Evolutionary conservation across 2,113 vertebrate genomes (phyloP), one percentile per base, ranked within the genome.

Genomic region (Petaurus breviceps): DNA sequence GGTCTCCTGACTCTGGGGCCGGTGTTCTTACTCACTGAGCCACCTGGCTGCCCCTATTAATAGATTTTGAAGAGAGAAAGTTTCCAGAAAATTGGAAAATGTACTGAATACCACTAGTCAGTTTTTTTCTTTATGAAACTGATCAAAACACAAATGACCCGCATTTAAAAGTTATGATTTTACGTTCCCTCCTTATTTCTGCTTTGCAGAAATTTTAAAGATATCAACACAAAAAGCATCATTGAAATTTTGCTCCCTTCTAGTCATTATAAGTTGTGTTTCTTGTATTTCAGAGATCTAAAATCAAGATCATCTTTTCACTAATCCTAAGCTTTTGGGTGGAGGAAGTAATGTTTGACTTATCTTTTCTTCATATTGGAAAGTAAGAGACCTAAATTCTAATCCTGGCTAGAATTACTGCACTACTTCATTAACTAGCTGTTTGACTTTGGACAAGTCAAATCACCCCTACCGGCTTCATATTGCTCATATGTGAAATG

Each of bases 31-130:
- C n/a, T n/a, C n/a, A n/a, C n/a, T n/a, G n/a, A n/a, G n/a, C n/a
- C n/a, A n/a, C n/a, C n/a, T n/a, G n/a, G n/a, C n/a, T n/a, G n/a
- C n/a, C n/a, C n/a, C n/a, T n/a, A n/a, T n/a, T n/a, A n/a, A n/a
- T n/a, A n/a, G 6, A 1, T 23, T 24, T 68, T n/a, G 24, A 25
- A 37, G 52, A 2, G 0, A 46, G 0, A 22, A 1, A 1, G 55
- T 54, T 3, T 37, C 61, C 90, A 23, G 1, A 6, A 52, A 52
- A 52, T 52, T 23, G 0, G 53, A 8, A 46, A 0, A 0, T 0
- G 91, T 54, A 47, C 57, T 9, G 0, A 0, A 1, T 0, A 37
- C 0, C 24, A 43, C 16, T 43, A 84, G 37, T 26, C 25, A 90
- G 8, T 46, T 47, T 49, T 25, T 12, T 90, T 90, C 47, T 90